Percentiles rank a stretch among this genome's conserved stretches.
Conservation (phyloP, 2,888 invertebrate species). For the Apoderus coryli region DNA sequence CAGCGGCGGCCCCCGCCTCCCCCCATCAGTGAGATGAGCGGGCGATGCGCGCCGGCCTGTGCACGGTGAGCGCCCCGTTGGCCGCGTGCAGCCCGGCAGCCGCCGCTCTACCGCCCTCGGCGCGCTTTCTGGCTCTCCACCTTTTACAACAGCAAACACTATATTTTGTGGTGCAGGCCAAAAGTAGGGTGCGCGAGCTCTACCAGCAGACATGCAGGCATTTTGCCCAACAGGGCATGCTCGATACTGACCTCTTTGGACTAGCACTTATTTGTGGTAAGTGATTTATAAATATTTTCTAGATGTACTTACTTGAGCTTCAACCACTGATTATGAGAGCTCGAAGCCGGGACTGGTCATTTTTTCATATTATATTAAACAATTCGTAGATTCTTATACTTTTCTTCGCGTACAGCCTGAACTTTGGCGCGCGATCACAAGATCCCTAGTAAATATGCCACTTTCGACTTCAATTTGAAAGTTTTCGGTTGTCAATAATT, state of each 20-base stretch:
- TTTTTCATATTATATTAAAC: too few relatives aligned
- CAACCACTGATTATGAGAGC: too few relatives aligned
- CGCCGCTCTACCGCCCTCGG: constrained; percentile 44
- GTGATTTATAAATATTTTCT: too few relatives aligned
- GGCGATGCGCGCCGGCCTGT: constrained; percentile 48
- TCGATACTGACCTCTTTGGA: constrained; percentile 75
- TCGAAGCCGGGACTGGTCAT: too few relatives aligned
- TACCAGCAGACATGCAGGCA: constrained; percentile 67
- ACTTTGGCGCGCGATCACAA: too few relatives aligned
- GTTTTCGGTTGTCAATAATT: too few relatives aligned
- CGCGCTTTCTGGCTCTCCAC: constrained; percentile 49
- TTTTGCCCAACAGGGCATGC: constrained; percentile 68
- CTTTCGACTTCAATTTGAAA: too few relatives aligned
- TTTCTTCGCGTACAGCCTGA: too few relatives aligned
- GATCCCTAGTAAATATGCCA: too few relatives aligned
- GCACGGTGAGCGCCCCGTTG: constrained; percentile 69
- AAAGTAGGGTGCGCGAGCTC: constrained; percentile 71
- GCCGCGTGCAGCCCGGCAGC: constrained; percentile 51
- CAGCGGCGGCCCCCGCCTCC: constrained; percentile 57
- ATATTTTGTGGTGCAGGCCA: constrained; percentile 53
- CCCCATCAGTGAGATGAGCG: constrained; percentile 48
- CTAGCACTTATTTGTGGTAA: constrained; percentile 72
- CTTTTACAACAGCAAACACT: constrained; percentile 45
- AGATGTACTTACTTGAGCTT: too few relatives aligned
- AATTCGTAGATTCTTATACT: too few relatives aligned